Percentiles rank a stretch among this genome's conserved stretches.
phyloP scores from a whole-genome alignment of 92 coral and sea anemone genomes.

The Bergia sp. region DNA sequence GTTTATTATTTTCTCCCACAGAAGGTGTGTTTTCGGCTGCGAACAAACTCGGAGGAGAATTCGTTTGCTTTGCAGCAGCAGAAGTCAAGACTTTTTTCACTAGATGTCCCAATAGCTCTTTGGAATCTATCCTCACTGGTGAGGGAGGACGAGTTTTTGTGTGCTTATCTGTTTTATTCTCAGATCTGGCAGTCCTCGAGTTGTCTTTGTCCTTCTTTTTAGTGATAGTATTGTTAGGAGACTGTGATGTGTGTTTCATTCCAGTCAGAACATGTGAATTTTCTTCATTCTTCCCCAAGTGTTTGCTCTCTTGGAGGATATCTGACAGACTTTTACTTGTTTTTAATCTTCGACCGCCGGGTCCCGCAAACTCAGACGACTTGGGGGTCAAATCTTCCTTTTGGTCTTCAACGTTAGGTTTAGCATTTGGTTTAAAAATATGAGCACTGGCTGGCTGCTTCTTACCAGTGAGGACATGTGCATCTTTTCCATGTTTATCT shows the following conservation, averaged over 20 bases:
- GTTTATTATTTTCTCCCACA: slow-evolving; percentile 17
- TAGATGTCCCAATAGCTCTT: slow-evolving; percentile 79
- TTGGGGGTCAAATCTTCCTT: neutral
- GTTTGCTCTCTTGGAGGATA: neutral
- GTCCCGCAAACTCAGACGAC: neutral
- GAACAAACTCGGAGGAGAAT: slow-evolving; percentile 58
- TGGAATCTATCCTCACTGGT: slow-evolving; percentile 74
- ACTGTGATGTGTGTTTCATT: neutral
- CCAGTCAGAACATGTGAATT: neutral
- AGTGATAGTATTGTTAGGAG: neutral
- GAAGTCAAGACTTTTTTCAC: slow-evolving; percentile 86
- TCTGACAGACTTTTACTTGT: neutral
- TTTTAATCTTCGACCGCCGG: neutral
- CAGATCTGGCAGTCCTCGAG: neutral
- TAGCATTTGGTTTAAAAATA: neutral
- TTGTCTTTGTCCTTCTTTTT: neutral
- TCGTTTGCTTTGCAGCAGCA: slow-evolving; percentile 66
- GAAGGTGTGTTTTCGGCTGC: slow-evolving; percentile 31
- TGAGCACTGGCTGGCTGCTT: neutral
- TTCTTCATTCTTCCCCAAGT: neutral
- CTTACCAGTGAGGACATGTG: neutral
- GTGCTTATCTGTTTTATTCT: neutral
- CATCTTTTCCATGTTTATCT: neutral
- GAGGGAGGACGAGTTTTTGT: slow-evolving; percentile 64
- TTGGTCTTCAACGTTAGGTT: neutral